phyloP scores from a whole-genome alignment of 2,797 vertebrate genomes.

The Sebastolobus altivelis region DNA sequence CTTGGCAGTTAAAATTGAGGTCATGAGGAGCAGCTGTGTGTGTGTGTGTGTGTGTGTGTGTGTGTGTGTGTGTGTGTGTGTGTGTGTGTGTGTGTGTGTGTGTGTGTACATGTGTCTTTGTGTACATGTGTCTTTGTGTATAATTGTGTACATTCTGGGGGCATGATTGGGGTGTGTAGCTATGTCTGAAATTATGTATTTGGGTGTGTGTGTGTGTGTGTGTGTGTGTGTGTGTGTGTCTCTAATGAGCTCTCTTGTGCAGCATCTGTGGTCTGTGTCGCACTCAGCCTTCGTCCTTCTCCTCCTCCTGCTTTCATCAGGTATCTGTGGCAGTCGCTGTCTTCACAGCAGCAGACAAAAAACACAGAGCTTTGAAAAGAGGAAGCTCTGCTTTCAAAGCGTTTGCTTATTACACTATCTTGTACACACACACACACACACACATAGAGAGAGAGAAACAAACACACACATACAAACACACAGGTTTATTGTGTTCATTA shows the following conservation, averaged over 20 bases:
- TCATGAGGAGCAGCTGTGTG: conserved; percentile 75
- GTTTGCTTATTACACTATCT: not conserved
- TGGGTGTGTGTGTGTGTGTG: conserved; percentile 25
- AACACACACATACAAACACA: conserved; percentile 4
- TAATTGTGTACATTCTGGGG: conserved; percentile 30
- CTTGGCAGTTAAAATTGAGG: conserved; percentile 78
- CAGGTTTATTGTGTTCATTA: conserved; percentile 21
- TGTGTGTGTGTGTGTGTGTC: conserved; percentile 35
- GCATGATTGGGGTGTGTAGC: conserved; percentile 37
- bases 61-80: conserved; percentile 32
- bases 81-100: conserved; percentile 47
- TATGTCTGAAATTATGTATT: conserved; percentile 22
- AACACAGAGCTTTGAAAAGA: conserved; percentile 42
- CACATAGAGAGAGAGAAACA: not conserved
- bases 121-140: conserved; percentile 23
- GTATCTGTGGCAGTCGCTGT: conserved; percentile 48
- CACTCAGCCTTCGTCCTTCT: conserved; percentile 58
- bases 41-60: conserved; percentile 30
- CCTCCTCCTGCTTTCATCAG: conserved; percentile 66
- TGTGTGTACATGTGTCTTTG: conserved; percentile 16
- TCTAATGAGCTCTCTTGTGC: conserved; percentile 74
- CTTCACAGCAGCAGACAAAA: conserved; percentile 59
- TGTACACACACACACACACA: conserved; percentile 14
- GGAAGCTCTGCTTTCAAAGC: conserved; percentile 31
- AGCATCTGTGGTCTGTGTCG: conserved; percentile 73